These are phyloP conservation scores for Heliconius charithonia DNA, from an alignment of 2,888 invertebrate species.

Conservation along the genomic window DNA sequence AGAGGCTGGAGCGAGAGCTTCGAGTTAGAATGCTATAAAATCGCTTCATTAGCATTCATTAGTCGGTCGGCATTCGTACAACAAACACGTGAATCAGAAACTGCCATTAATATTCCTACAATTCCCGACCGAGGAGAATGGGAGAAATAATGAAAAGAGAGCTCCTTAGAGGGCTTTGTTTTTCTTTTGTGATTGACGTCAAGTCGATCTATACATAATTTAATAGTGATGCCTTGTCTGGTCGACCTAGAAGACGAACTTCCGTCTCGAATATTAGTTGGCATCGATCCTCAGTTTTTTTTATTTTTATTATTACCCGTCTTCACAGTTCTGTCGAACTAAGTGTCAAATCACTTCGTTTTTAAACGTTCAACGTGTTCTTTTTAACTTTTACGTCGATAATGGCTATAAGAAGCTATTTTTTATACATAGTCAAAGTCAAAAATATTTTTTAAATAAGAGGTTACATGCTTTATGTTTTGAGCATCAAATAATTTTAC, in stretches of 20 bases:
- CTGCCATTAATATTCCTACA: constrained; percentile 37
- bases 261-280: not conserved
- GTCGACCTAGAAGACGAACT: constrained; percentile 1
- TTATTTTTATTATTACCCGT: not conserved
- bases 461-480: too few relatives aligned
- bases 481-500: too few relatives aligned
- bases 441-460: too few relatives aligned
- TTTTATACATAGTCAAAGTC: too few relatives aligned
- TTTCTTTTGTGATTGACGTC: constrained; percentile 23
- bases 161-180: constrained; percentile 18
- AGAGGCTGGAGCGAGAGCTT: constrained; percentile 26
- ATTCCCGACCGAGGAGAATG: constrained; percentile 20
- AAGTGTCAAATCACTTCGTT: not conserved
- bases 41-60: constrained; percentile 44
- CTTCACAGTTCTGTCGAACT: not conserved
- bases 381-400: not conserved
- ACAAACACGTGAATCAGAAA: constrained; percentile 36
- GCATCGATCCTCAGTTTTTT: not conserved
- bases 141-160: constrained; percentile 16
- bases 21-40: constrained; percentile 34
- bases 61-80: constrained; percentile 37
- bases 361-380: not conserved
- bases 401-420: too few relatives aligned
- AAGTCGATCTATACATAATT: constrained; percentile 11
- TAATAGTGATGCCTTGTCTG: constrained; percentile 11